A percentile compares a stretch with the other conserved stretches of the same genome.
These are phyloP conservation scores for Aptenodytes patagonicus DNA, from an alignment of 2,113 vertebrate species.

Conservation along the genomic window DNA sequence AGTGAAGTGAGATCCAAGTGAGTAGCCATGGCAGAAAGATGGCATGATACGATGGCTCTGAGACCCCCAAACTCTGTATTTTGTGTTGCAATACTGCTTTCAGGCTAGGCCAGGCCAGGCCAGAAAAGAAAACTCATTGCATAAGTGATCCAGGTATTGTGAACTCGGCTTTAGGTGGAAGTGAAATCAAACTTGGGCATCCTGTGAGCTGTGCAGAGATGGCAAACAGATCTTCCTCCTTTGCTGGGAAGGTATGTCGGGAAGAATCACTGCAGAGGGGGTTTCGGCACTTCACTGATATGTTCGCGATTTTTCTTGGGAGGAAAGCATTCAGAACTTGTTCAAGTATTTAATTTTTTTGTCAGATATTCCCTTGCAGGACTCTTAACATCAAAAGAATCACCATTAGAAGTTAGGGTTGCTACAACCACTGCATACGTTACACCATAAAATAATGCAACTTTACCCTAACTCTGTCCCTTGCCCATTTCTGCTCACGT, in stretches of 20 bases:
- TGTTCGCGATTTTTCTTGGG: not conserved
- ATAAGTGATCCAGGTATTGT: not conserved
- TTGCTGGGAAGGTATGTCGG: not conserved
- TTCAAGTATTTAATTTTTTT: not conserved
- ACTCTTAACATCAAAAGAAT: not conserved
- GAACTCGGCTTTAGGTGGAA: not conserved
- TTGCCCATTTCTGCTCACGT: not conserved
- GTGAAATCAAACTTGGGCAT: not conserved
- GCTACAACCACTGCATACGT: accelerated
- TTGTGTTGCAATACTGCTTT: not conserved
- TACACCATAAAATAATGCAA: not conserved
- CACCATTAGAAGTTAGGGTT: not conserved
- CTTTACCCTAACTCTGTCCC: not conserved
- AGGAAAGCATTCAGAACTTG: not conserved
- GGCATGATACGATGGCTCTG: accelerated
- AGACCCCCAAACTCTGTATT: not conserved
- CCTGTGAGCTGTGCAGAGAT: not conserved
- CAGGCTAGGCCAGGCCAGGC: not conserved
- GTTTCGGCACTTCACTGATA: not conserved
- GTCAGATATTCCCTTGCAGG: not conserved
- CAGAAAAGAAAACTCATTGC: not conserved
- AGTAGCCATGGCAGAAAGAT: not conserved
- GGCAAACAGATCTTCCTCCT: not conserved
- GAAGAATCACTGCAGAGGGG: not conserved
- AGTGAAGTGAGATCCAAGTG: not conserved